Conservation (phyloP, 2,797 vertebrate species). For the Tachyglossus aculeatus region DNA sequence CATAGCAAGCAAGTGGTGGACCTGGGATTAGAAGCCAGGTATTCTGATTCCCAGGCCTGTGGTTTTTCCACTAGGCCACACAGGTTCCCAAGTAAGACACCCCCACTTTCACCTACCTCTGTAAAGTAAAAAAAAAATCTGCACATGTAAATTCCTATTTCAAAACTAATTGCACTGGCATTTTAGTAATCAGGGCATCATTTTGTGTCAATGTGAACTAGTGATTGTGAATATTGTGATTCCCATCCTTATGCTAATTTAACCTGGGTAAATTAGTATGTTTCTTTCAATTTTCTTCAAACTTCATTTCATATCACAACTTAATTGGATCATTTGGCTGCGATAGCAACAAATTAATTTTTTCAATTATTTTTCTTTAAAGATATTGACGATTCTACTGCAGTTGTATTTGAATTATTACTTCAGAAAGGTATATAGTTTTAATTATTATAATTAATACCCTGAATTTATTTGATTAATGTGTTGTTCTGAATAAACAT, state of each 20-base stretch:
- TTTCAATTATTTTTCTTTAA: slow-evolving; percentile 50
- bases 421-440: slow-evolving; percentile 23
- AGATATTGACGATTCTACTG: slow-evolving; percentile 27
- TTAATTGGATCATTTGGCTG: slow-evolving; percentile 73
- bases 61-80: too few relatives aligned
- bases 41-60: too few relatives aligned
- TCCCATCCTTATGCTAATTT: slow-evolving; percentile 42
- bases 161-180: slow-evolving; percentile 7
- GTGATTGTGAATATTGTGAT: slow-evolving; percentile 15
- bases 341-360: slow-evolving; percentile 63
- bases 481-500: slow-evolving; percentile 13
- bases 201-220: slow-evolving; percentile 40
- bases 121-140: too few relatives aligned
- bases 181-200: slow-evolving; percentile 17
- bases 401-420: not conserved
- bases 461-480: slow-evolving; percentile 54
- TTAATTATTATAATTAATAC: slow-evolving; percentile 46
- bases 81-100: too few relatives aligned
- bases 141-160: not conserved
- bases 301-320: slow-evolving; percentile 55
- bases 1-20: too few relatives aligned
- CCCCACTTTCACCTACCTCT: too few relatives aligned
- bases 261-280: slow-evolving; percentile 41
- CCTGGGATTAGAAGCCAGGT: too few relatives aligned
- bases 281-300: slow-evolving; percentile 53